These are phyloP conservation scores for Drosophila fungiperda DNA, from an alignment of 2,888 invertebrate genomes.

Conservation along the genomic window DNA sequence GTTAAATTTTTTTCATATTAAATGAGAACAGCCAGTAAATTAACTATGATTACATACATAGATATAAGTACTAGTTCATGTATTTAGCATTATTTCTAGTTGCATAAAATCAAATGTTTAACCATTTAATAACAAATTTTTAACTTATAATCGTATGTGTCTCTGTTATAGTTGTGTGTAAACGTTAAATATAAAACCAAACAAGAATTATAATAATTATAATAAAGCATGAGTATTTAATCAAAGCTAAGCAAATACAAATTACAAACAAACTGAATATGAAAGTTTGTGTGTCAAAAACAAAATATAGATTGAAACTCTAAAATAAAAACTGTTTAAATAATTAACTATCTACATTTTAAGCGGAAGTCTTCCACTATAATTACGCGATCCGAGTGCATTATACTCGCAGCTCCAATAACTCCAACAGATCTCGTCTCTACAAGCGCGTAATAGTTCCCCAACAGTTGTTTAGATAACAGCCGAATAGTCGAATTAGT, in stretches of 20 bases:
- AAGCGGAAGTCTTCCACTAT: conserved; percentile 85
- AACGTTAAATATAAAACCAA: conserved; percentile 21
- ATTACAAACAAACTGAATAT: conserved; percentile 18
- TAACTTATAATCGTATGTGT: conserved; percentile 58
- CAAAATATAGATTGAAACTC: conserved; percentile 44
- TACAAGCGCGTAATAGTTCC: conserved; percentile 38
- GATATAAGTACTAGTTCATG: conserved; percentile 46
- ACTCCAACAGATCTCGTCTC: conserved; percentile 23
- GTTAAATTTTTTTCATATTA: conserved; percentile 59
- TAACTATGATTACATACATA: conserved; percentile 40
- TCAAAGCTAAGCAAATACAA: conserved; percentile 41
- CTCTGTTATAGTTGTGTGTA: conserved; percentile 68
- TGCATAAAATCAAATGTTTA: conserved; percentile 57
- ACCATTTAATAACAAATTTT: conserved; percentile 62
- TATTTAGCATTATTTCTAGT: conserved; percentile 61
- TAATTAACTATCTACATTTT: conserved; percentile 73
- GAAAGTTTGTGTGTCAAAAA: conserved; percentile 14
- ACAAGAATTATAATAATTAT: background rate
- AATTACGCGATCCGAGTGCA: conserved; percentile 75
- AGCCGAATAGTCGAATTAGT: conserved; percentile 29
- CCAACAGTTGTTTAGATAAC: conserved; percentile 38
- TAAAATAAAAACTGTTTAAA: conserved; percentile 52
- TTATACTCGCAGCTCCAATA: conserved; percentile 37
- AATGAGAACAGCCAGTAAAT: conserved; percentile 42
- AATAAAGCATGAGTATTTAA: conserved; percentile 41